Percentiles rank a stretch among this genome's conserved stretches.
These are phyloP conservation scores for Struthio camelus DNA, from an alignment of 2,113 vertebrate species.

Conservation along the genomic window DNA sequence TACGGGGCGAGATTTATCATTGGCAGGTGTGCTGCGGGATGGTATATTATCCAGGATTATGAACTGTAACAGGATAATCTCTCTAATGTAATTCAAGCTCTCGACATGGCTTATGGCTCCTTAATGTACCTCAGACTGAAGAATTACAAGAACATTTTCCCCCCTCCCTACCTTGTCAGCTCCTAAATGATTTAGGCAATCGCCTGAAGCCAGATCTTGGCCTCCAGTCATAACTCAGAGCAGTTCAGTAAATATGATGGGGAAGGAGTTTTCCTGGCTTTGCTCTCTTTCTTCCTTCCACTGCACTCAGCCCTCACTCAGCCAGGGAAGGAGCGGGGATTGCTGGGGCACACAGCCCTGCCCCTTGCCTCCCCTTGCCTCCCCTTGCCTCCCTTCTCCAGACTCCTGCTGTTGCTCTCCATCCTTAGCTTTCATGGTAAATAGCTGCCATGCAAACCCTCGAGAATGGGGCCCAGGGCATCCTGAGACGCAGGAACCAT, in stretches of 20 bases:
- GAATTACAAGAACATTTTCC: slow-evolving; percentile 85
- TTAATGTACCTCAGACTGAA: slow-evolving; percentile 89
- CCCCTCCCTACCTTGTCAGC: slow-evolving; percentile 80
- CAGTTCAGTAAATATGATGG: slow-evolving; percentile 80
- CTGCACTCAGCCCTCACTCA: neutral
- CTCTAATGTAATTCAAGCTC: slow-evolving; percentile 89
- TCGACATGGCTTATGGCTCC: slow-evolving; percentile 88
- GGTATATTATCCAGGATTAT: slow-evolving; percentile 88
- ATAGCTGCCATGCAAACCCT: neutral
- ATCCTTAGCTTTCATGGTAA: neutral
- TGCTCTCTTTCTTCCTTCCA: slow-evolving; percentile 44
- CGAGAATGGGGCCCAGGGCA: neutral
- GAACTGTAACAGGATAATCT: slow-evolving; percentile 89
- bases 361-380: neutral
- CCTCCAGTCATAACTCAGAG: slow-evolving; percentile 81
- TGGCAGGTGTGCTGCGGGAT: slow-evolving; percentile 80
- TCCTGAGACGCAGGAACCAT: neutral
- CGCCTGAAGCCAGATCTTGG: slow-evolving; percentile 81
- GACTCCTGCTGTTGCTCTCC: neutral
- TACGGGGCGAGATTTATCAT: slow-evolving; percentile 82
- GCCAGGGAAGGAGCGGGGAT: neutral
- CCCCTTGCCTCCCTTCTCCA: rapidly evolving
- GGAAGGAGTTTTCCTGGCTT: slow-evolving; percentile 66
- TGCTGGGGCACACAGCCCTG: neutral
- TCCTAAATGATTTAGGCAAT: slow-evolving; percentile 87